phyloP scores from a whole-genome alignment of 2,888 invertebrate species.

The Mechanitis messenoides region DNA sequence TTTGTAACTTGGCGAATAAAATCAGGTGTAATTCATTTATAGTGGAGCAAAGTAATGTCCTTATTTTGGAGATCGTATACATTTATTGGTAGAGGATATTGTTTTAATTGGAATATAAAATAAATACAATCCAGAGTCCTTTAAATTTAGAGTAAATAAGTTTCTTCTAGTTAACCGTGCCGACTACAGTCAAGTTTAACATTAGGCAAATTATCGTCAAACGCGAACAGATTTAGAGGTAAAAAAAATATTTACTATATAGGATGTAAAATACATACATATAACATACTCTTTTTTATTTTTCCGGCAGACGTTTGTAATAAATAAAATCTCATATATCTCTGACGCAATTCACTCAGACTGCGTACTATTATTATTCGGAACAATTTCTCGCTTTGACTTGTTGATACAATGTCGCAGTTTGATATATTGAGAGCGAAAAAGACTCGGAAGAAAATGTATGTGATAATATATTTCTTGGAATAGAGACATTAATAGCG shows the following conservation, averaged over 20 bases:
- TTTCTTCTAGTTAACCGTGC: neutral
- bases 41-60: too few species aligned
- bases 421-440: neutral
- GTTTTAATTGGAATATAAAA: too few species aligned
- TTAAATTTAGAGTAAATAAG: neutral
- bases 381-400: neutral
- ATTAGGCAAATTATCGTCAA: too few species aligned
- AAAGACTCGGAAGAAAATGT: neutral
- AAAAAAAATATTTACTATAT: neutral
- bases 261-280: neutral
- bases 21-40: conserved; percentile 5
- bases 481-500: neutral
- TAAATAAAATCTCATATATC: neutral
- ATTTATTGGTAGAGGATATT: too few species aligned
- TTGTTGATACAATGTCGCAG: conserved; percentile 4
- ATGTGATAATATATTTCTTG: neutral
- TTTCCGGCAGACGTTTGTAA: neutral
- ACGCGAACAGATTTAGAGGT: too few species aligned
- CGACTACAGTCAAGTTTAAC: too few species aligned
- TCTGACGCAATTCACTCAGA: neutral
- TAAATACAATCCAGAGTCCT: too few species aligned
- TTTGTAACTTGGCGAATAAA: conserved; percentile 10
- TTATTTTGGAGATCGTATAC: too few species aligned
- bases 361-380: neutral
- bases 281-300: neutral